A percentile compares a stretch with the other conserved stretches of the same genome.
phyloP scores from a whole-genome alignment of 2,888 invertebrate genomes.

The Lasioglossum zephyrum region DNA sequence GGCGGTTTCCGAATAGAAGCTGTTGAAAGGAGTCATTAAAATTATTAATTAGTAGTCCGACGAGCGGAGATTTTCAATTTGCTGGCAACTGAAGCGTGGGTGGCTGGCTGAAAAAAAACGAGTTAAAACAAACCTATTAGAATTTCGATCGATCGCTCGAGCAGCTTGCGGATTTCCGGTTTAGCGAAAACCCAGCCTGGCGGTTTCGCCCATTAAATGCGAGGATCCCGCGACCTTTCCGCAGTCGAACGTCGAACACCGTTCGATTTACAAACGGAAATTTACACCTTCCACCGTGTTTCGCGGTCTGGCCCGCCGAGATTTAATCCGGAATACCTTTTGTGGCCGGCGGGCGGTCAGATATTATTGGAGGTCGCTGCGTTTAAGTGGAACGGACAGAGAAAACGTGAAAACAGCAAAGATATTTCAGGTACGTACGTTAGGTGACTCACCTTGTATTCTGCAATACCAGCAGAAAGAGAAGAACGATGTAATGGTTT shows the following conservation, averaged over 20 bases:
- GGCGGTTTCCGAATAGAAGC: not conserved
- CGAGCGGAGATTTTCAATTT: not conserved
- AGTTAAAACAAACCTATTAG: constrained; percentile 58
- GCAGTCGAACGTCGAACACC: constrained; percentile 35
- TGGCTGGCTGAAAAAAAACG: constrained; percentile 30
- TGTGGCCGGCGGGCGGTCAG: constrained; percentile 24
- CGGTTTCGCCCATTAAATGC: constrained; percentile 54
- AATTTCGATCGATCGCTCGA: constrained; percentile 56
- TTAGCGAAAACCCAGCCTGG: constrained; percentile 26
- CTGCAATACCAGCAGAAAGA: not conserved
- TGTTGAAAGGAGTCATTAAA: not conserved
- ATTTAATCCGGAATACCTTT: constrained; percentile 46
- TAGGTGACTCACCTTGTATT: not conserved
- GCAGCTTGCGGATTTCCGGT: constrained; percentile 32
- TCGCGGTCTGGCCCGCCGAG: constrained; percentile 15
- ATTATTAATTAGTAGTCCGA: not conserved
- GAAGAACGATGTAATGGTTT: not conserved
- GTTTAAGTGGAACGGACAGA: constrained; percentile 32
- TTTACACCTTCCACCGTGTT: constrained; percentile 43
- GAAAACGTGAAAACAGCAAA: too few relatives aligned
- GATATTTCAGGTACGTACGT: too few relatives aligned
- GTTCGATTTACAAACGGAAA: constrained; percentile 54
- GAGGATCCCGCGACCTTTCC: constrained; percentile 52
- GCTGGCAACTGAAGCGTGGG: not conserved
- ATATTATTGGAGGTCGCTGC: constrained; percentile 20